These are phyloP conservation scores for Tryphoninae sp. DNA, from an alignment of 2,888 invertebrate genomes.

Conservation along the genomic window DNA sequence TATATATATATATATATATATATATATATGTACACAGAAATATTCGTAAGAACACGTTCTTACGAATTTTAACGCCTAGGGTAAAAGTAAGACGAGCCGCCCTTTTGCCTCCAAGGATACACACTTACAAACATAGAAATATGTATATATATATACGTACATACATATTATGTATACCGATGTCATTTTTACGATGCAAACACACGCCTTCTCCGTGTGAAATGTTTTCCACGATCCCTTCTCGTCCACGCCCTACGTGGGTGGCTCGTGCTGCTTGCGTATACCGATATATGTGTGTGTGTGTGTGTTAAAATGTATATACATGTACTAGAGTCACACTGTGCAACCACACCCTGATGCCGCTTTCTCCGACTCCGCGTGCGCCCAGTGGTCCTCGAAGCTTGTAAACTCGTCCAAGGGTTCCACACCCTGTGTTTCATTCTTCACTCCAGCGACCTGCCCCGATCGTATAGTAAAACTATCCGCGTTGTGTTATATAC, in stretches of 20 bases:
- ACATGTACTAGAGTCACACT: constrained; percentile 25
- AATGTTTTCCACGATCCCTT: constrained; percentile 62
- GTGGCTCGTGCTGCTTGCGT: constrained; percentile 54
- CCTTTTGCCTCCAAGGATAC: constrained; percentile 29
- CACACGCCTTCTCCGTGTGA: constrained; percentile 60
- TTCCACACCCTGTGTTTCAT: constrained; percentile 49
- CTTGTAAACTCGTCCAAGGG: constrained; percentile 60
- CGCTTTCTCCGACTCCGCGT: constrained; percentile 27
- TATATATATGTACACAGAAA: too few species aligned
- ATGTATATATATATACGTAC: neutral
- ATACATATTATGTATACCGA: constrained; percentile 16
- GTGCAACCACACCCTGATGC: constrained; percentile 45
- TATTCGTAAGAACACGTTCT: neutral
- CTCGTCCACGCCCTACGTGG: constrained; percentile 60
- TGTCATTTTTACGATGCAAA: constrained; percentile 58
- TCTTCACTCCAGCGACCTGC: neutral
- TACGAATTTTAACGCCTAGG: constrained; percentile 37
- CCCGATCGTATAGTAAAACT: constrained; percentile 28
- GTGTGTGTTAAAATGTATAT: neutral
- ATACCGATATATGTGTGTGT: neutral
- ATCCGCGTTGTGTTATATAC: constrained; percentile 16
- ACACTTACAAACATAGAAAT: neutral
- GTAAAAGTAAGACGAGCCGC: constrained; percentile 41
- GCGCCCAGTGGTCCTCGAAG: constrained; percentile 50
- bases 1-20: neutral